Base-by-base conservation (phyloP, 2,888 invertebrate genomes). In the Leptinotarsa peninsularis region DNA sequence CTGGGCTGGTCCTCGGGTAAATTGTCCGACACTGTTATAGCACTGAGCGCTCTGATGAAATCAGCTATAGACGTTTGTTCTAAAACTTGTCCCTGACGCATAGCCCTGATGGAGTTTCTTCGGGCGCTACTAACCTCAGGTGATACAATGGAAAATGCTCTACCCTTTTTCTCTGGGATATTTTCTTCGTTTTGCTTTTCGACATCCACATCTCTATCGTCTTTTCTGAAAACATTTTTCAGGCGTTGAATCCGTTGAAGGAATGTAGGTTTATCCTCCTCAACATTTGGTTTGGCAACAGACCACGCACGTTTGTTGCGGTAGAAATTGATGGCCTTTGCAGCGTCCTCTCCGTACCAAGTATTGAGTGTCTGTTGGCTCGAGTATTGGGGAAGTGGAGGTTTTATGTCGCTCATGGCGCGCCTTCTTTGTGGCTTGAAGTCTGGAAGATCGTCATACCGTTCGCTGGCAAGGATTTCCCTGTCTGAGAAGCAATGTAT, bases 31-130 rank as follows among this genome's bases (percentile, higher is more conserved):
- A 86, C 83, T 0, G 86, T 85, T 49, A 95, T 89, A n/a, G 93
- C 91, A 67, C 94, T 93, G 67, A 96, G 88, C 0, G 95, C 95
- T 73, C 95, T 90, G 43, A 96, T 90, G 72, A 96, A 91, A 88
- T 96, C 95, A 1, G 95, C 96, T 17, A 96, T 90, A 27, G 95
- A 94, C 0, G 96, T 96, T 82, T 95, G 93, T 87, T 96, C 96
- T 73, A 96, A 88, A 15, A 95, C 91, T 83, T 91, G 91, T 7
- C 91, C 90, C 82, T 91, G 91, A 17, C 82, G 74, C 17, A 71
- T 71, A 7, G 80, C 76, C 18, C 82, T 67, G 7, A 81, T 74
- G 3, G 85, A 84, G 74, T 78, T 83, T 69, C 86, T 85, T 49
- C 86, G 58, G 14, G 27, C 58, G 10, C 77, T 72, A 68, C 74